Percentiles rank a stretch among this genome's conserved stretches.
Conservation (phyloP, 2,797 vertebrate species). For the Bradypodion ventrale region DNA sequence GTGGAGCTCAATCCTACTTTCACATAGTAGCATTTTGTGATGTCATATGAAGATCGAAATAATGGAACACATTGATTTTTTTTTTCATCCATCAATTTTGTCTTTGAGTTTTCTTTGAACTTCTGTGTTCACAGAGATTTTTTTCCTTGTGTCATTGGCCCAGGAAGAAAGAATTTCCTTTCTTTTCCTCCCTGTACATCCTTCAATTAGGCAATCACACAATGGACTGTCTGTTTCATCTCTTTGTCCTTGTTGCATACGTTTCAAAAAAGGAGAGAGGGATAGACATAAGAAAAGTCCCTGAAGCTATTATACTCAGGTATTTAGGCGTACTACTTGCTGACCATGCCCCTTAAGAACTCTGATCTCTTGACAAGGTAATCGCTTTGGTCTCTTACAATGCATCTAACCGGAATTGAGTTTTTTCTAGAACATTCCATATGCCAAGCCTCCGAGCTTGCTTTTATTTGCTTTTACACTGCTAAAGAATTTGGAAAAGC, state of each 20-base stretch:
- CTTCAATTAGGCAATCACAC: constrained; percentile 12
- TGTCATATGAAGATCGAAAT: not conserved
- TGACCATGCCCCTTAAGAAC: constrained; percentile 12
- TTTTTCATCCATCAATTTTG: not conserved
- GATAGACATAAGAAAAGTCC: constrained; percentile 2
- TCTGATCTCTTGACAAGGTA: not conserved
- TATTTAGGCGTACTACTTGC: not conserved
- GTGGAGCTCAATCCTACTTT: not conserved
- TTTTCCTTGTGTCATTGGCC: not conserved
- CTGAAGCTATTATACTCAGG: constrained; percentile 6
- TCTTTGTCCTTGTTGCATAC: not conserved
- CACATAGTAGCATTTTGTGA: too few species aligned
- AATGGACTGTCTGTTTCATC: not conserved
- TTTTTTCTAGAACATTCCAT: not conserved
- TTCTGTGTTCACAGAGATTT: not conserved
- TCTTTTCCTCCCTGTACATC: not conserved
- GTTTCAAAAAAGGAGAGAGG: constrained; percentile 23
- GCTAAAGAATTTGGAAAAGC: not conserved
- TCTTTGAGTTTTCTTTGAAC: not conserved
- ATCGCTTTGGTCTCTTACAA: constrained; percentile 7
- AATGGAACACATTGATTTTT: not conserved
- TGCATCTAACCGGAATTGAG: not conserved
- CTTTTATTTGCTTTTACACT: not conserved
- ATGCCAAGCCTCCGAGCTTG: not conserved
- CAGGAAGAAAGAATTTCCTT: not conserved